Base-by-base conservation (phyloP, 1,140 invertebrate species). In the Odontomachus brunneus region DNA sequence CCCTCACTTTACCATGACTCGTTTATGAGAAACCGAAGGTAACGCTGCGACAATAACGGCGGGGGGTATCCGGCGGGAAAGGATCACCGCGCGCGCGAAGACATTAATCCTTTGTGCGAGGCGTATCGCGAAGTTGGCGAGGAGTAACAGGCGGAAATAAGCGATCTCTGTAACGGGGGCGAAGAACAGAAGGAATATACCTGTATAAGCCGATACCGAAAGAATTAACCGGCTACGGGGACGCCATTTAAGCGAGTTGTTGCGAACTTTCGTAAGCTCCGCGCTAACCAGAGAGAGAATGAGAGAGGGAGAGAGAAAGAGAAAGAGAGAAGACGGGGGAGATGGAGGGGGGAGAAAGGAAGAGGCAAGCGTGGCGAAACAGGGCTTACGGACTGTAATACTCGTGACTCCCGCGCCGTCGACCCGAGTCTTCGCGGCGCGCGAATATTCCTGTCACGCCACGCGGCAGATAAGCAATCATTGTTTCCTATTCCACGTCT, bases 141-240 rank as follows among this genome's bases (percentile, higher is more conserved):
- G 69, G 65, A 49, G 44, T 78, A 78, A 78, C 75, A 69, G 65
- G 75, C 75, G 75, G 75, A 80, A 80, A 80, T 80, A 80, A 80
- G 51, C 65, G 75, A 80, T 71, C 65, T 65, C 65, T 71, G 51
- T 80, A 65, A 69, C 75, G 75, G 59, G n/a, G 49, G 75, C 51
- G 51, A 57, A 14, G 65, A 80, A 80, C 65, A 59, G 75, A 80
- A 71, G 75, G 67, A 80, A 71, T n/a, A n/a, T 69, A 78, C 75
- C 75, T 29, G 38, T 44, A 48, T 80, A 80, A 80, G 65, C 65
- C 75, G 63, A 78, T 69, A 57, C 75, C 49, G n/a, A 80, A 80
- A 80, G 75, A 80, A 80, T 80, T 80, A 80, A 51, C 63, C 26
- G 49, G 29, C 57, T 63, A 63, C 44, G 73, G 63, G 65, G n/a